These are phyloP conservation scores for Sandelia bainsii DNA, from an alignment of 2,797 vertebrate species.

Conservation along the genomic window DNA sequence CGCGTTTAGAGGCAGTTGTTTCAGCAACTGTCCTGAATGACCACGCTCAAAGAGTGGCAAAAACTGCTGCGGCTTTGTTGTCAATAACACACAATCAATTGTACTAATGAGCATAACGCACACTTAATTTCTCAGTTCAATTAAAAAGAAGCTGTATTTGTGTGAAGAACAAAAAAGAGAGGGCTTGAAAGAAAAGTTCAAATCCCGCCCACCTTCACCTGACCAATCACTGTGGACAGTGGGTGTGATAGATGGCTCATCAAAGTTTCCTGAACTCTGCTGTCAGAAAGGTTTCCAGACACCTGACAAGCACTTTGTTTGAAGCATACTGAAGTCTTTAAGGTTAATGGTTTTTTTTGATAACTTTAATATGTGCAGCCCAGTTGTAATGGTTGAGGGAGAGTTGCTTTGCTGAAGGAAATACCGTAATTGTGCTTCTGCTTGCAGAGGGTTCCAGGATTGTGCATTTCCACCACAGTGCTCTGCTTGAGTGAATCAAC, in stretches of 20 bases:
- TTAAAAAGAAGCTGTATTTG: not conserved
- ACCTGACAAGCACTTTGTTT: conserved; percentile 1
- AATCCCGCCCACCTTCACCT: not conserved
- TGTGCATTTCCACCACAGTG: not conserved
- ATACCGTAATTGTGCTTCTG: not conserved
- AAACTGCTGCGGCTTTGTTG: not conserved
- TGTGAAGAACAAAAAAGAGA: not conserved
- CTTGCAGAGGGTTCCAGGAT: conserved; percentile 8
- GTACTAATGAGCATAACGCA: not conserved
- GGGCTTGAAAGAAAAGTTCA: not conserved
- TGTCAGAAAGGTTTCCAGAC: not conserved
- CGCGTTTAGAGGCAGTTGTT: not conserved
- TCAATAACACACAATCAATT: not conserved
- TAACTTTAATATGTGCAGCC: not conserved
- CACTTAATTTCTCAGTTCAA: not conserved
- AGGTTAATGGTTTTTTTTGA: conserved; percentile 1
- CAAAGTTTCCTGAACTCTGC: too few species aligned
- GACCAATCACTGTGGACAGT: not conserved
- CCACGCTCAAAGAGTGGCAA: not conserved
- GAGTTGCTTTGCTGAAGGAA: conserved; percentile 4
- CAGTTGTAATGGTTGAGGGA: not conserved
- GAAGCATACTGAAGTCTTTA: conserved; percentile 10
- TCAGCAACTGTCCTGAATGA: not conserved
- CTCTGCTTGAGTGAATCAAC: conserved; percentile 12
- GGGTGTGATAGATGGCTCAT: not conserved